Evolutionary conservation across 1,140 invertebrate species (phyloP).

Genomic region (Teleopsis dalmanni): DNA sequence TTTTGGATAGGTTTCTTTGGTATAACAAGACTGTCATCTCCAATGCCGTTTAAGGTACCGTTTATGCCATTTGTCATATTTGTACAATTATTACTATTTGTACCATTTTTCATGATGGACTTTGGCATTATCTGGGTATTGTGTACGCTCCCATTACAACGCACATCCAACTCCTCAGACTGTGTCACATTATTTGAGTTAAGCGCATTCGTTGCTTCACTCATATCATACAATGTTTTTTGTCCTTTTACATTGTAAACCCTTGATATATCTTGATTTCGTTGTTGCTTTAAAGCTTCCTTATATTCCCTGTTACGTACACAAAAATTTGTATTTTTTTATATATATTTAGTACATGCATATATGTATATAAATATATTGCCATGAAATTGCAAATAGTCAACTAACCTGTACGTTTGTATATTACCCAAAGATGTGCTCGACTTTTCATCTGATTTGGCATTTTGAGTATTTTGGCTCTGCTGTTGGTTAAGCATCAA

Average conservation of each 20-base stretch:
- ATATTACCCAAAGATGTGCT: conserved; percentile 64
- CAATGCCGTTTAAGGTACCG: conserved; percentile 18
- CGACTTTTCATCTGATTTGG: conserved; percentile 53
- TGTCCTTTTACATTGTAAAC: conserved; percentile 50
- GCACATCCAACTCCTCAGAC: conserved; percentile 16
- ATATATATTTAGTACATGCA: too few species aligned
- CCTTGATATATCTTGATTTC: conserved; percentile 61
- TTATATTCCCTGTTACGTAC: conserved; percentile 66
- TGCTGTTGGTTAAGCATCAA: conserved; percentile 32
- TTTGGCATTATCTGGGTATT: conserved; percentile 23
- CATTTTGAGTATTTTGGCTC: conserved; percentile 12
- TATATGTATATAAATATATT: not conserved
- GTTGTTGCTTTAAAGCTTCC: conserved; percentile 75
- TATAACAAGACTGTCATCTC: conserved; percentile 34
- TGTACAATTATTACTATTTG: not conserved
- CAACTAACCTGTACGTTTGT: conserved; percentile 72
- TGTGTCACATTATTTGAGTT: conserved; percentile 1
- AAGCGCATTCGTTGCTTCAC: conserved; percentile 9
- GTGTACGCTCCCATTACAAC: conserved; percentile 1
- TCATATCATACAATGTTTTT: conserved; percentile 11
- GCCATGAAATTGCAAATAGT: not conserved
- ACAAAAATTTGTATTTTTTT: not conserved
- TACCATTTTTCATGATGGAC: conserved; percentile 36
- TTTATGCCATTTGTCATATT: conserved; percentile 8
- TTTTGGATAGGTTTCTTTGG: conserved; percentile 54